phyloP scores from a whole-genome alignment of 2,113 vertebrate species.

The Gambusia holbrooki region DNA sequence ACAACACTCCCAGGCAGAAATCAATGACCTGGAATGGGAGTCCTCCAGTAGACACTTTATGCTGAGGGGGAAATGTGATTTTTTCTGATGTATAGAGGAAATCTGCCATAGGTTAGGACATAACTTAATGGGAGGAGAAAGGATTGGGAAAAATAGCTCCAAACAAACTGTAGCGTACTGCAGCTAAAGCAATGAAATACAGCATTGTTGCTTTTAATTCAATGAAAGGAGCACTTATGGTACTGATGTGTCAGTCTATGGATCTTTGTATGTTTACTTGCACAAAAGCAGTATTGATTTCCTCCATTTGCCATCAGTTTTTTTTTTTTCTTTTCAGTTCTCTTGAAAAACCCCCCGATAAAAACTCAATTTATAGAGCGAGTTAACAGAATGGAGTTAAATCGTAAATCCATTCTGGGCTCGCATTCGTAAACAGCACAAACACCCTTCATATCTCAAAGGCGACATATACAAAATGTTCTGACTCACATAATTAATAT shows the following conservation, averaged over 20 bases:
- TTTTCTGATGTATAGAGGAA: slow-evolving; percentile 29
- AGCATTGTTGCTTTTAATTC: slow-evolving; percentile 25
- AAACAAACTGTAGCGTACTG: slow-evolving; percentile 5
- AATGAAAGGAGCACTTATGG: slow-evolving; percentile 13
- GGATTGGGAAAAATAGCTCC: slow-evolving; percentile 39
- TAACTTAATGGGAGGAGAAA: slow-evolving; percentile 51
- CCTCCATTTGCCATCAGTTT: neutral
- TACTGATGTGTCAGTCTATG: slow-evolving; percentile 5
- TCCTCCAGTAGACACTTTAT: slow-evolving; percentile 24
- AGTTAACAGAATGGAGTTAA: neutral
- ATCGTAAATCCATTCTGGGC: neutral
- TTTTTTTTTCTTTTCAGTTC: neutral
- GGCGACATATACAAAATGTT: neutral
- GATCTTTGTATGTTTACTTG: slow-evolving; percentile 10
- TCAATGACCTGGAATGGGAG: slow-evolving; percentile 40
- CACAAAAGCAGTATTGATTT: neutral
- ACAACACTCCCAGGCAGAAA: slow-evolving; percentile 27
- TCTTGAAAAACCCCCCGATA: neutral
- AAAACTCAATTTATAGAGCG: neutral
- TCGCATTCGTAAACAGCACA: neutral
- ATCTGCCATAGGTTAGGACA: slow-evolving; percentile 47
- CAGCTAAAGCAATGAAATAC: slow-evolving; percentile 18
- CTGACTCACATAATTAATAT: neutral
- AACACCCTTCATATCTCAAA: neutral
- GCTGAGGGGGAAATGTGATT: slow-evolving; percentile 1